Evolutionary conservation across 2,797 vertebrate genomes (phyloP), one percentile per base, ranked within the genome.

Genomic region (Peromyscus attwateri): DNA sequence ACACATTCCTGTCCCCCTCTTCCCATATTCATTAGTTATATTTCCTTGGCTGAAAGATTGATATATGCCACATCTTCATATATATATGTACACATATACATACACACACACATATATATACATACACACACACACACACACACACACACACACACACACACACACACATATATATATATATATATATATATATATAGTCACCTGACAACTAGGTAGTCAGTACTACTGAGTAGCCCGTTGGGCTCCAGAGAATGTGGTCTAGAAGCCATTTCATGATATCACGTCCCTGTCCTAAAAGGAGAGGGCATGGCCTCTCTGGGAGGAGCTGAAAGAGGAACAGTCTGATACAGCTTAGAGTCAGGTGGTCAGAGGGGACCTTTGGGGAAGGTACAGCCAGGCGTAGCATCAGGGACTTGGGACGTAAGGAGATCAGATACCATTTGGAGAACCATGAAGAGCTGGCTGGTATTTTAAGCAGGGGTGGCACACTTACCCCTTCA

Each of bases 41-140:
- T 64, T 93, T 73, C 85, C 75, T 87, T 95, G 93, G 57, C 6
- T 49, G 37, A 40, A 40, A 87, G 88, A 84, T 80, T 37, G 34
- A 55, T 17, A 55, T 55, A 17, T 87, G 49, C 49, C 52, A 55
- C 16, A 55, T 52, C 49, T 52, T 14, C 52, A 55, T 55, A 55
- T 17, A 55, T 17, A 55, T 17, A 17, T 40, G 4, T 40, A 40
- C 4, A 7, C 16, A 17, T 23, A 27, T 89, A 91, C 2, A 52
- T 14, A 52, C 1, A 52, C 13, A 12, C 2, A 52, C 2, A 52
- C 2, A 13, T 3, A 52, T 3, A 52, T 6, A 52, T 6, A 52
- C 2, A 52, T 6, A 12, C 10, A 52, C 2, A 52, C 11, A 10
- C 9, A 10, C 46, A 17, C 55, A 57, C 55, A 57, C 55, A 57